These are phyloP conservation scores for Synodontis membranacea DNA, from an alignment of 2,113 vertebrate genomes.

Conservation along the genomic window DNA sequence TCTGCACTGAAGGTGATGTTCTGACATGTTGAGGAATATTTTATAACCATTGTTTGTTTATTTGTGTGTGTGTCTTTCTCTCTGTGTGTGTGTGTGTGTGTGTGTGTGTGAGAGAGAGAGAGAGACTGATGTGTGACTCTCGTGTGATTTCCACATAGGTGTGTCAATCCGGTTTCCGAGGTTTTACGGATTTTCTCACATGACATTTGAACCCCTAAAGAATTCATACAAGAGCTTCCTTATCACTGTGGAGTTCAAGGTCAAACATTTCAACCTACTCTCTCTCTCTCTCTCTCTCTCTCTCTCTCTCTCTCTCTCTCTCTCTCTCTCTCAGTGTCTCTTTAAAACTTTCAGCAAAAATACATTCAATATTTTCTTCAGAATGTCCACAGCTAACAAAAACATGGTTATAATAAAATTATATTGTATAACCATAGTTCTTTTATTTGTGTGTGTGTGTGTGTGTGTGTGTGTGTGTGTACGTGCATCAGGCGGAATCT, in stretches of 20 bases:
- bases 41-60: neutral
- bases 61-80: too few species aligned
- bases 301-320: neutral
- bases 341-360: neutral
- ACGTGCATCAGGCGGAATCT: constrained; percentile 76
- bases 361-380: neutral
- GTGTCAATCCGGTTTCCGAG: constrained; percentile 86
- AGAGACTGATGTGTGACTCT: constrained; percentile 16
- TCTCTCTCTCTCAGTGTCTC: neutral
- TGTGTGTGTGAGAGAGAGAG: neutral
- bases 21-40: neutral
- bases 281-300: neutral
- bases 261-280: constrained; percentile 60
- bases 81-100: constrained; percentile 17
- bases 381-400: neutral
- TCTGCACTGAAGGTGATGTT: constrained; percentile 79
- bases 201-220: constrained; percentile 94
- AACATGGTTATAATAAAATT: neutral
- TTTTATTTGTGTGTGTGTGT: constrained; percentile 28
- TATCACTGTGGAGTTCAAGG: constrained; percentile 92
- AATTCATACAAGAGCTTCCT: constrained; percentile 93
- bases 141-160: constrained; percentile 68
- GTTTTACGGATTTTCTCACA: constrained; percentile 90
- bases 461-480: constrained; percentile 47
- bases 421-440: neutral